phyloP scores from a whole-genome alignment of 2,888 invertebrate species.

The Eupithecia insigniata region DNA sequence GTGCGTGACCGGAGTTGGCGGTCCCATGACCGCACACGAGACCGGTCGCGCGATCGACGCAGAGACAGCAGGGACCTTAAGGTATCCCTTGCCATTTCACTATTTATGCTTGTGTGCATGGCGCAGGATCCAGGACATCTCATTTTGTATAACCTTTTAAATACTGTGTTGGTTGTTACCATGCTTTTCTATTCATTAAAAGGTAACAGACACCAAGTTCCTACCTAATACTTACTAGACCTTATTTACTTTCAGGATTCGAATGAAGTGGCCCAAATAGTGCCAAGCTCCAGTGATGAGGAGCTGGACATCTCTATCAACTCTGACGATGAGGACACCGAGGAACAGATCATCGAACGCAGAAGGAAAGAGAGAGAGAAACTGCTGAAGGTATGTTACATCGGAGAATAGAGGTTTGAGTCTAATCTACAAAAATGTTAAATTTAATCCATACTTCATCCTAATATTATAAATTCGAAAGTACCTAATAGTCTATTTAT shows the following conservation, averaged over 20 bases:
- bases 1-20: slow-evolving; percentile 53
- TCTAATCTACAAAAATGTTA: neutral
- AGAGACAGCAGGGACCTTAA: slow-evolving; percentile 49
- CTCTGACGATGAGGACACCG: slow-evolving; percentile 93
- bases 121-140: neutral
- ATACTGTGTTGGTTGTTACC: neutral
- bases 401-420: neutral
- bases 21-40: slow-evolving; percentile 49
- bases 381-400: slow-evolving; percentile 87
- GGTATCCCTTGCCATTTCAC: slow-evolving; percentile 44
- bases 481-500: too few species aligned
- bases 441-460: neutral
- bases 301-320: slow-evolving; percentile 90
- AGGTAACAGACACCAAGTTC: neutral
- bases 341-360: slow-evolving; percentile 95
- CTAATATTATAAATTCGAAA: neutral
- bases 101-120: slow-evolving; percentile 4
- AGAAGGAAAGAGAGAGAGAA: slow-evolving; percentile 94
- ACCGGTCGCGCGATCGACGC: slow-evolving; percentile 44
- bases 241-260: slow-evolving; percentile 81
- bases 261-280: slow-evolving; percentile 90
- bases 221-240: neutral
- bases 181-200: neutral
- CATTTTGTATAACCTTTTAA: neutral
- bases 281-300: slow-evolving; percentile 88